phyloP scores from a whole-genome alignment of 2,797 vertebrate species.

The Aldrovandia affinis region DNA sequence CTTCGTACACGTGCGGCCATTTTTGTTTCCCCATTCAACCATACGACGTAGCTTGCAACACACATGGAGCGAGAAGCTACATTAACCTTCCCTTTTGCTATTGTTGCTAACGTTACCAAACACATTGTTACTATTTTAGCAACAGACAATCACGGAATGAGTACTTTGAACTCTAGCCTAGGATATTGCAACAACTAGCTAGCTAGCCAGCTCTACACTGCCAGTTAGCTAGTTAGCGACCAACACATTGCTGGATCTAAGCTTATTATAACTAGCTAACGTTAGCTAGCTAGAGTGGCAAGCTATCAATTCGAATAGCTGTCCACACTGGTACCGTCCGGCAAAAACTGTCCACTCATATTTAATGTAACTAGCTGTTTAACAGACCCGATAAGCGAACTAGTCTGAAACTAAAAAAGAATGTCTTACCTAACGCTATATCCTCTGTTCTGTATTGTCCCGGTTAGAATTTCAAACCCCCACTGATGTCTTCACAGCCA shows the following conservation, averaged over 20 bases:
- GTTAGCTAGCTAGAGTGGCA: constrained; percentile 44
- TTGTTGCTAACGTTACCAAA: background rate
- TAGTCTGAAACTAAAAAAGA: background rate
- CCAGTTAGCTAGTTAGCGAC: constrained; percentile 39
- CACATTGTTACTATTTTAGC: background rate
- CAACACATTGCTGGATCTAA: background rate
- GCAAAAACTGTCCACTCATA: background rate
- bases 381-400: background rate
- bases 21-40: constrained; percentile 33
- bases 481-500: constrained; percentile 27
- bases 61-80: constrained; percentile 18
- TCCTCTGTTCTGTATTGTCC: constrained; percentile 42
- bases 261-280: constrained; percentile 37
- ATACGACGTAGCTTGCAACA: constrained; percentile 10
- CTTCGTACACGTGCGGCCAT: constrained; percentile 37
- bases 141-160: background rate
- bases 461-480: constrained; percentile 44
- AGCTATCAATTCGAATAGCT: constrained; percentile 19
- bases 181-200: constrained; percentile 35
- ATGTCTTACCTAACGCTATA: constrained; percentile 42
- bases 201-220: constrained; percentile 43
- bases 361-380: background rate
- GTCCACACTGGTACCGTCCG: background rate
- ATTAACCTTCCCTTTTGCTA: constrained; percentile 9
- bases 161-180: background rate